Evolutionary conservation across 2,888 invertebrate species (phyloP).

Genomic region (Cryptocheilus praepositus): DNA sequence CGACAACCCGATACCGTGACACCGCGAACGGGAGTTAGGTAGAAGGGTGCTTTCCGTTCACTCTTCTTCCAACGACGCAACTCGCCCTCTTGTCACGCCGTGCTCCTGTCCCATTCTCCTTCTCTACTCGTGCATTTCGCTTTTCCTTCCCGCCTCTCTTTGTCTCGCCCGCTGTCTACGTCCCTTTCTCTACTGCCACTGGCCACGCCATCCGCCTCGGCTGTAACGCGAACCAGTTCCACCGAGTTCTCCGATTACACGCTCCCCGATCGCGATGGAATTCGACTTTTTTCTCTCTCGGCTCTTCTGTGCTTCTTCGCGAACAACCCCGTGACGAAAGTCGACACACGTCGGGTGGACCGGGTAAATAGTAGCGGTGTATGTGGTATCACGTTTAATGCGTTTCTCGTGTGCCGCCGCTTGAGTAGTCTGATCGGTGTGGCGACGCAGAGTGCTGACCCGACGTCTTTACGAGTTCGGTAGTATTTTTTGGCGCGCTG

Average conservation of each 20-base stretch:
- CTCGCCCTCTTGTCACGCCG: constrained; percentile 11
- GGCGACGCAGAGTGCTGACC: no score
- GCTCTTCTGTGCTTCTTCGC: not conserved
- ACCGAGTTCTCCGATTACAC: constrained; percentile 44
- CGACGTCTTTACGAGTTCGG: no score
- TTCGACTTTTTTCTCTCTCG: constrained; percentile 29
- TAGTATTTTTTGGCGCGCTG: no score
- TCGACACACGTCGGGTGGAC: constrained; percentile 1
- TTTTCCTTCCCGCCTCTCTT: not conserved
- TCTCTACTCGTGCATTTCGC: not conserved
- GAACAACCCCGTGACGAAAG: constrained; percentile 19
- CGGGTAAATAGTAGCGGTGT: no score
- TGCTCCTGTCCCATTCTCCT: not conserved
- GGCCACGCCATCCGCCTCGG: constrained; percentile 1
- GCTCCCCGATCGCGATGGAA: constrained; percentile 36
- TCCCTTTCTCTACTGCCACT: not conserved
- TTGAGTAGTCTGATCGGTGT: no score
- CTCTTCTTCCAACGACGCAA: no score
- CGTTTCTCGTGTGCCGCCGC: no score
- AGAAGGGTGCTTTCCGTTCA: not conserved
- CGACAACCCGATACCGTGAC: constrained; percentile 38
- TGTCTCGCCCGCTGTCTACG: not conserved
- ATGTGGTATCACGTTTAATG: no score
- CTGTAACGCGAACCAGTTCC: constrained; percentile 40
- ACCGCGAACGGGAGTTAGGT: not conserved